phyloP scores from a whole-genome alignment of 2,113 vertebrate species.

The Petrocephalus microphthalmus region DNA sequence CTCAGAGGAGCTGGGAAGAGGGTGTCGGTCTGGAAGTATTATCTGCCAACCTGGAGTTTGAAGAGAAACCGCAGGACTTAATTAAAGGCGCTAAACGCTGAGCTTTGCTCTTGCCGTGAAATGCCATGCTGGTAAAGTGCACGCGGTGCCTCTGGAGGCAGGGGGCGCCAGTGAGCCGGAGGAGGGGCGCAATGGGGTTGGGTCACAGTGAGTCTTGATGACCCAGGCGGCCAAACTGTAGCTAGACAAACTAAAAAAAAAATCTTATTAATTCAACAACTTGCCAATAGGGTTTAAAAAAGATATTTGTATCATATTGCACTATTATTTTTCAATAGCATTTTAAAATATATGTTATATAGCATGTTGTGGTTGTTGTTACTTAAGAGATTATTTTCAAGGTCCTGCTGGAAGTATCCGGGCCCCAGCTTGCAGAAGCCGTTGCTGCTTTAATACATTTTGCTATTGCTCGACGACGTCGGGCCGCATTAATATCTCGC shows the following conservation, averaged over 20 bases:
- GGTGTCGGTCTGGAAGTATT: slow-evolving; percentile 42
- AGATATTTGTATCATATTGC: background rate
- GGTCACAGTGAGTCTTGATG: background rate
- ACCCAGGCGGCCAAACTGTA: too few relatives aligned
- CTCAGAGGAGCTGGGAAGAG: slow-evolving; percentile 44
- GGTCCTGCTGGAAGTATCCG: background rate
- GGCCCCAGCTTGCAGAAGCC: background rate
- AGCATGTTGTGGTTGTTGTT: background rate
- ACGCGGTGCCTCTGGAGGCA: background rate
- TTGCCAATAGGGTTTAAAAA: background rate
- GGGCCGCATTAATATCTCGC: background rate
- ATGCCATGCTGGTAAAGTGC: background rate
- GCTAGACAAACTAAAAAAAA: background rate
- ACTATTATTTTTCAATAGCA: background rate
- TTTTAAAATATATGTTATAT: background rate
- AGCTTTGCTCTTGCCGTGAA: background rate
- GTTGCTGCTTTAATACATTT: background rate
- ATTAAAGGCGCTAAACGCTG: slow-evolving; percentile 15
- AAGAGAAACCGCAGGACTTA: slow-evolving; percentile 14
- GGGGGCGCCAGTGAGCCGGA: background rate
- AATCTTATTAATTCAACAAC: background rate
- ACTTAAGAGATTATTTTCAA: background rate
- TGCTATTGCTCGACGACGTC: background rate
- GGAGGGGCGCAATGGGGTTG: background rate
- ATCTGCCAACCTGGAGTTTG: slow-evolving; percentile 31